Base-by-base conservation (phyloP, 2,797 vertebrate genomes). In the Oreortyx pictus region DNA sequence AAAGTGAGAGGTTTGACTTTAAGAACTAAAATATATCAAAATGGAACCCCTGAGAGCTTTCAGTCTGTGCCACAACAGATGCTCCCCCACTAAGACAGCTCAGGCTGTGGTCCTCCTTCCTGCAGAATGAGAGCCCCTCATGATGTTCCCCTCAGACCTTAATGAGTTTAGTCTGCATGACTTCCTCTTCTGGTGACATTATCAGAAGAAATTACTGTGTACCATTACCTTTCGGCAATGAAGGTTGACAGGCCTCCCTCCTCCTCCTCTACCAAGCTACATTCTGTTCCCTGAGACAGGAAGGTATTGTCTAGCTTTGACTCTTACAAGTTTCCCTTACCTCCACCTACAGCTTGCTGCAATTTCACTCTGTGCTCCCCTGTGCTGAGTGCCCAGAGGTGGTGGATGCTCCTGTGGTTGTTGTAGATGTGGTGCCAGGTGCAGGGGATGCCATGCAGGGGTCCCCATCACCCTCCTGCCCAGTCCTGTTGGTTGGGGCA, bases 131-230 rank as follows among this genome's bases (percentile, higher is more conserved):
- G 82, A 96, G 67, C 75, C 93, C 71, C 78, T 70, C 59, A 23
- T 94, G 91, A 72, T 72, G 85, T 86, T 97, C 96, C 96, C 95
- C 96, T 72, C 97, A 95, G 97, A 87, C 93, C 94, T 94, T 98
- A 98, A 98, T 98, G 93, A 97, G 97, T 98, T 98, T 98, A 98
- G 98, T 98, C 98, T 98, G 98, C 97, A 95, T 97, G 97, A 97
- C 98, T 98, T 98, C 98, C 98, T 97, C 97, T 97, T 97, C 95
- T 82, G 90, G 97, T 98, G 98, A 97, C 98, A 98, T 97, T 98
- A 98, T 98, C 97, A 97, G 97, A 90, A 98, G 97, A 97, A 98
- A 98, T 98, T 97, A 97, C 90, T 96, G 94, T 86, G 39, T 96
- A 82, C 93, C 95, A 90, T 97, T 97, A 97, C 97, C 96, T 97